These are phyloP conservation scores for Sylvicola fuscatus DNA, from an alignment of 2,888 invertebrate genomes.

Conservation along the genomic window DNA sequence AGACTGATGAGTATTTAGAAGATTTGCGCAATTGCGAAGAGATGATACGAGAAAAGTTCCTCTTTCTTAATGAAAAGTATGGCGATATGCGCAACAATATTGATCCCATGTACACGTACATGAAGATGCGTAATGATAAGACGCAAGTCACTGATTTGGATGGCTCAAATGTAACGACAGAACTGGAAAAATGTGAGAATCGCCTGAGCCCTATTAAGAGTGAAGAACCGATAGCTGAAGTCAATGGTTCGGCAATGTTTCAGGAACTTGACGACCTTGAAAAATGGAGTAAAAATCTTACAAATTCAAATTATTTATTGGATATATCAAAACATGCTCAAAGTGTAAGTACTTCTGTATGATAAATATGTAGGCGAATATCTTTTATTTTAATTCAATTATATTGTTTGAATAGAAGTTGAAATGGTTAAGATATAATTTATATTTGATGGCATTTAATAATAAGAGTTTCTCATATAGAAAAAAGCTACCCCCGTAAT, in stretches of 20 bases:
- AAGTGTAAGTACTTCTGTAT: too few species aligned
- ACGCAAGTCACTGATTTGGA: slow-evolving; percentile 12
- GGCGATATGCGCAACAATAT: not conserved
- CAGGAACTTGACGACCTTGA: slow-evolving; percentile 9
- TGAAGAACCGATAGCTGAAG: not conserved
- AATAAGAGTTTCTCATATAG: too few species aligned
- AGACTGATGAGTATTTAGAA: too few species aligned
- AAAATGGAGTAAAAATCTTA: slow-evolving; percentile 8
- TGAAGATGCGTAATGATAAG: not conserved
- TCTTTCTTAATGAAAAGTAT: slow-evolving; percentile 1
- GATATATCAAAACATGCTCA: too few species aligned
- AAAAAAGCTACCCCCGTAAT: not conserved
- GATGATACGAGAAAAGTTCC: slow-evolving; percentile 1
- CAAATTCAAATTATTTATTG: not conserved
- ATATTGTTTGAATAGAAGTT: too few species aligned
- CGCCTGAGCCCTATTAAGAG: not conserved
- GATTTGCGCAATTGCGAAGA: slow-evolving; percentile 1
- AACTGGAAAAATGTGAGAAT: not conserved
- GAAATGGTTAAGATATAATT: too few species aligned
- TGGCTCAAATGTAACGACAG: slow-evolving; percentile 9
- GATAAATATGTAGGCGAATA: too few species aligned
- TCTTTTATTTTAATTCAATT: too few species aligned
- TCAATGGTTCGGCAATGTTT: slow-evolving; percentile 5
- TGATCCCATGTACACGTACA: not conserved
- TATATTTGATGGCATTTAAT: too few species aligned